Conservation (phyloP, 2,888 invertebrate genomes). For the Diarsia brunnea region DNA sequence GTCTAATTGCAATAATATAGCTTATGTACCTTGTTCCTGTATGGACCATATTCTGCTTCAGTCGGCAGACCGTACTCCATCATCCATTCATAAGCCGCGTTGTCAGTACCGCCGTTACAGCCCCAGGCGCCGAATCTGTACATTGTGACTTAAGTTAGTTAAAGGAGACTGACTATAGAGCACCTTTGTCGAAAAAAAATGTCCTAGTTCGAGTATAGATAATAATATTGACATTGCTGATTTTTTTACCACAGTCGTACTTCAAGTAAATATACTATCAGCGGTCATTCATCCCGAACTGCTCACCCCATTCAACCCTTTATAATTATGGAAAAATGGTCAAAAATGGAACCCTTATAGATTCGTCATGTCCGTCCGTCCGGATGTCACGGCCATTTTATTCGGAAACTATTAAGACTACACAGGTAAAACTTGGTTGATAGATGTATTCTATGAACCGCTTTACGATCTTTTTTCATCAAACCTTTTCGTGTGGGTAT, state of each 20-base stretch:
- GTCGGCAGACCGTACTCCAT: constrained; percentile 94
- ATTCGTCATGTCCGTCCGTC: no score
- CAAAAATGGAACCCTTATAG: no score
- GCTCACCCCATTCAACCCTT: background rate
- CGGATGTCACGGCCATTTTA: no score
- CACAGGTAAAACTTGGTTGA: no score
- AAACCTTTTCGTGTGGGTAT: no score
- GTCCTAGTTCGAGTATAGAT: background rate
- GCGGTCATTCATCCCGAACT: background rate
- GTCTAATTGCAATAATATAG: no score
- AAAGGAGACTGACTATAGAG: background rate
- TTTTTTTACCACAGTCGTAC: background rate
- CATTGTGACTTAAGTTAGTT: background rate
- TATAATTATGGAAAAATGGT: background rate
- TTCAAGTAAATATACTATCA: background rate
- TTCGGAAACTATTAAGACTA: no score
- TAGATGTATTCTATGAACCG: no score
- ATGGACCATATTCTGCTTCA: constrained; percentile 97
- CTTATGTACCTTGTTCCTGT: constrained; percentile 92
- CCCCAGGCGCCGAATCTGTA: constrained; percentile 94
- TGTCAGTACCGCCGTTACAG: constrained; percentile 98
- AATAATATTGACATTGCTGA: background rate
- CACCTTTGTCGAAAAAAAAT: background rate
- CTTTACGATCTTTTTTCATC: no score
- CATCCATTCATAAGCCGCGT: constrained; percentile 96